phyloP scores from a whole-genome alignment of 2,888 invertebrate genomes.

The Diachrysia chrysitis region DNA sequence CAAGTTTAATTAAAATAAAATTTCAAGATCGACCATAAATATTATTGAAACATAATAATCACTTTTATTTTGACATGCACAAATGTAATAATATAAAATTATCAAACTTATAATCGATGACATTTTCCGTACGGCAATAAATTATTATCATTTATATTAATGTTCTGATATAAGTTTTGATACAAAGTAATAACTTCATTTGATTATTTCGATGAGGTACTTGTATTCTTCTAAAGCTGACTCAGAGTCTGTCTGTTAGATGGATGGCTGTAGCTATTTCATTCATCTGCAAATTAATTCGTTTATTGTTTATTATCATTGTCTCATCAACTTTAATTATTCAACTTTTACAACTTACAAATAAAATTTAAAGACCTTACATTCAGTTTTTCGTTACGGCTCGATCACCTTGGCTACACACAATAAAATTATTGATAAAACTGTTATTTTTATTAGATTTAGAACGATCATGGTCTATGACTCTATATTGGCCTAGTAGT shows the following conservation, averaged over 20 bases:
- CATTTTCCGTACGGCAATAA: slow-evolving; percentile 7
- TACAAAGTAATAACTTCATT: background rate
- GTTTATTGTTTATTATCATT: background rate
- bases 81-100: background rate
- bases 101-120: background rate
- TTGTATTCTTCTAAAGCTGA: background rate
- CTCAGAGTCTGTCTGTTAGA: no score
- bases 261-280: background rate
- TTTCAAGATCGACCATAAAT: background rate
- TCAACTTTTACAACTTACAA: background rate
- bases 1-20: background rate
- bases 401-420: background rate
- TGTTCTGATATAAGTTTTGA: background rate
- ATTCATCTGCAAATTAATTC: background rate
- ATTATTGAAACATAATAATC: background rate
- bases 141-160: slow-evolving; percentile 1
- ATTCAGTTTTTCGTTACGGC: background rate
- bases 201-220: background rate
- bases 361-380: slow-evolving; percentile 6
- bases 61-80: background rate
- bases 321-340: slow-evolving; percentile 2
- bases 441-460: background rate
- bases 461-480: background rate
- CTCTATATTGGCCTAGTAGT: background rate
- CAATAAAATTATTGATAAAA: background rate